Conservation (phyloP, 1,140 invertebrate genomes). For the Euwallacea fornicatus region DNA sequence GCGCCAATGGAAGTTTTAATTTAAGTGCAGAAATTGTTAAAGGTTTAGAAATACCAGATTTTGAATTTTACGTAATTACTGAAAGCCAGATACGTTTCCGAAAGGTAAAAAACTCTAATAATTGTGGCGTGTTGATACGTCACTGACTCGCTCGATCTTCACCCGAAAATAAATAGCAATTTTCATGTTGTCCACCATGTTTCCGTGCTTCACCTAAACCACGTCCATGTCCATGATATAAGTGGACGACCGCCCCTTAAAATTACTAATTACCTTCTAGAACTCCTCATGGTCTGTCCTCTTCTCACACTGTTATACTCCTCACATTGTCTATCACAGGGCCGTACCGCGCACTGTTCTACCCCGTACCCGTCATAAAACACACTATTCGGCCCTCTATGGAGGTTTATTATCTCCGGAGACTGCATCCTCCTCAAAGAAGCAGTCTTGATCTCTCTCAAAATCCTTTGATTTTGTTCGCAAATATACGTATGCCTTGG, state of each 20-base stretch:
- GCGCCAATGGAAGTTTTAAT: too few species aligned
- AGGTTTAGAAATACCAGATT: too few species aligned
- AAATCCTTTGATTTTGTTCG: constrained; percentile 44
- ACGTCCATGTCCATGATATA: too few species aligned
- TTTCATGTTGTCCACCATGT: too few species aligned
- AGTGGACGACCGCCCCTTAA: neutral
- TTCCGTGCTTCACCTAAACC: too few species aligned
- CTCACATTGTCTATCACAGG: constrained; percentile 45
- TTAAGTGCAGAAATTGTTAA: too few species aligned
- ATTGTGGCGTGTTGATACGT: too few species aligned
- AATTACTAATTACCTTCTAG: constrained; percentile 13
- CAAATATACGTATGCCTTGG: constrained; percentile 44
- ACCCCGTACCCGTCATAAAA: constrained; percentile 48
- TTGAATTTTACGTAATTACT: too few species aligned
- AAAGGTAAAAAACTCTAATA: too few species aligned
- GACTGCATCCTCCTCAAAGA: constrained; percentile 47
- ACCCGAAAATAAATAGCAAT: too few species aligned
- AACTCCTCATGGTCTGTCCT: constrained; percentile 41
- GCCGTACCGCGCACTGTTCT: constrained; percentile 38
- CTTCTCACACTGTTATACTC: constrained; percentile 47
- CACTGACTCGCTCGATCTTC: too few species aligned
- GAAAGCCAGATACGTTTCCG: too few species aligned
- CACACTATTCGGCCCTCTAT: constrained; percentile 43
- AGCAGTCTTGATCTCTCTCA: constrained; percentile 40
- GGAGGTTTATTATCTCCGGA: constrained; percentile 52